Percentiles rank a stretch among this genome's conserved stretches.
Conservation (phyloP, 2,888 invertebrate genomes). For the Papilio protenor region DNA sequence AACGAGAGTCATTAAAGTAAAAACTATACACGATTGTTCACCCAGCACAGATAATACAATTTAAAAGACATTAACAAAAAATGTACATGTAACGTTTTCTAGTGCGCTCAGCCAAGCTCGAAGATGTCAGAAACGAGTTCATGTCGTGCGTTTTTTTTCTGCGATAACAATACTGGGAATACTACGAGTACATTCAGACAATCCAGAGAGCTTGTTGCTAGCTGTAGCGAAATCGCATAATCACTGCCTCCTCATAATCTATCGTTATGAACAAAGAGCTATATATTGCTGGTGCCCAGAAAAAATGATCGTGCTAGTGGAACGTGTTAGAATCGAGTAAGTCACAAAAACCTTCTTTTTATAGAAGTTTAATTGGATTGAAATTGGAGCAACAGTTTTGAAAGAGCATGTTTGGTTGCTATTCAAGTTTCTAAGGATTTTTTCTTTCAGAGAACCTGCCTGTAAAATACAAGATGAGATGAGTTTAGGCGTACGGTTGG, state of each 20-base stretch:
- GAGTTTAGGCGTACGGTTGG: too few species aligned
- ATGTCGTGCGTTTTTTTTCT: conserved; percentile 52
- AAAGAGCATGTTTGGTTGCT: neutral
- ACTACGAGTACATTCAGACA: conserved; percentile 60
- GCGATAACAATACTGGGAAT: conserved; percentile 63
- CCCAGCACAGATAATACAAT: conserved; percentile 10
- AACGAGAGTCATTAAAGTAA: conserved; percentile 16
- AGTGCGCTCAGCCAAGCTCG: conserved; percentile 42
- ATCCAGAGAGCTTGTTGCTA: conserved; percentile 56
- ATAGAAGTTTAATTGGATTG: neutral
- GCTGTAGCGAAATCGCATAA: conserved; percentile 68
- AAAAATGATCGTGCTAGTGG: conserved; percentile 29
- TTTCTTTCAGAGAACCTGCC: neutral
- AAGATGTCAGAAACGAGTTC: conserved; percentile 52
- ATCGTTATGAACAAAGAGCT: conserved; percentile 57
- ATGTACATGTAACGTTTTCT: conserved; percentile 41
- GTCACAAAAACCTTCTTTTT: conserved; percentile 8
- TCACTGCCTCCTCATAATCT: conserved; percentile 55
- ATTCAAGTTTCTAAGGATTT: neutral
- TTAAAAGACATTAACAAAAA: conserved; percentile 41
- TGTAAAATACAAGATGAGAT: neutral
- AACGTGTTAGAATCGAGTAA: conserved; percentile 18
- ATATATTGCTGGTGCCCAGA: conserved; percentile 38
- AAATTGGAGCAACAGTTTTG: neutral
- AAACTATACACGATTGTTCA: conserved; percentile 31